Evolutionary conservation across 1,140 invertebrate species (phyloP).

Genomic region (Ylistrum balloti): DNA sequence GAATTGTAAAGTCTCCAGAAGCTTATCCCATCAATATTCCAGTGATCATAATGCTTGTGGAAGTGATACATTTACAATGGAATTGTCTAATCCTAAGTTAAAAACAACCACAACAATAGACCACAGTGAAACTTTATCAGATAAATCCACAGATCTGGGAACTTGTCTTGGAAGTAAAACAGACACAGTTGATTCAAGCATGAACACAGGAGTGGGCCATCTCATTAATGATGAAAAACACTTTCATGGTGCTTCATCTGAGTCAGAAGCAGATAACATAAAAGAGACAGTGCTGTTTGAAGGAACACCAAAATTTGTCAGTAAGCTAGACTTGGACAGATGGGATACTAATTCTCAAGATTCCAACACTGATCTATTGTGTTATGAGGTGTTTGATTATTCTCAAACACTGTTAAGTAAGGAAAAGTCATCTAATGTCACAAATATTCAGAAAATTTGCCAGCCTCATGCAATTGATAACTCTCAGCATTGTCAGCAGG

Average conservation of each 20-base stretch:
- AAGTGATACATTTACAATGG: not conserved
- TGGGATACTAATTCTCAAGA: not conserved
- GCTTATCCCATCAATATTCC: not conserved
- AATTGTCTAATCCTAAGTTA: not conserved
- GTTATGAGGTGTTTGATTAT: conserved; percentile 5
- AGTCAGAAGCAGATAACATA: not conserved
- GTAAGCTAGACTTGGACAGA: not conserved
- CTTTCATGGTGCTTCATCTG: not conserved
- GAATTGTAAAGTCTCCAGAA: not conserved
- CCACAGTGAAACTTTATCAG: not conserved
- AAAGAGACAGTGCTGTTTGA: not conserved
- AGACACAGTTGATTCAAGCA: not conserved
- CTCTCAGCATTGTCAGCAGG: not conserved
- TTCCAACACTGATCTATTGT: not conserved
- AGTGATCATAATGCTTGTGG: not conserved
- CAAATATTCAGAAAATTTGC: not conserved
- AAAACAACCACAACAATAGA: not conserved
- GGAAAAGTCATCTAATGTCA: not conserved
- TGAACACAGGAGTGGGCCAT: not conserved
- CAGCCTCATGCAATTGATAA: not conserved
- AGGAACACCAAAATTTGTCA: not conserved
- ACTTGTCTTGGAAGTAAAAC: not conserved
- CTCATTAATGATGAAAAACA: not conserved
- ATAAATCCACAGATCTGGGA: not conserved
- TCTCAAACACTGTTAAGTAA: not conserved